Evolutionary conservation across 2,113 vertebrate genomes (phyloP), one percentile per base, ranked within the genome.

Genomic region (Columba livia): DNA sequence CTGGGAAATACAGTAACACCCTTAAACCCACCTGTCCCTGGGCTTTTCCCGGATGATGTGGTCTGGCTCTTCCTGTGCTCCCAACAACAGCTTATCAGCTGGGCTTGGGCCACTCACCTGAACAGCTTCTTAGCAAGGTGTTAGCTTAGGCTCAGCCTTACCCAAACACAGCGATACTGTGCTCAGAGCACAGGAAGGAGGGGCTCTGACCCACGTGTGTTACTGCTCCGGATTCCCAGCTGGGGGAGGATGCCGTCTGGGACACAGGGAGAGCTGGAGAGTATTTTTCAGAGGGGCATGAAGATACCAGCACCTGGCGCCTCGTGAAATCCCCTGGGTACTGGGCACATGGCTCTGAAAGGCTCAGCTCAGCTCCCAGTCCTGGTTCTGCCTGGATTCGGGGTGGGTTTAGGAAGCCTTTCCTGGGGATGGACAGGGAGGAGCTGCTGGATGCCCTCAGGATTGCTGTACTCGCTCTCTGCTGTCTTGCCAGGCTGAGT

Each of bases 401-500:
- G 50, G 50, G 7, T 50, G 67, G 53, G 47, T 70, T 85, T 77
- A 56, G 67, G 53, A 31, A 56, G 16, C 12, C 13, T n/a, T 31
- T 8, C 5, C 24, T 58, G 15, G 42, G 38, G 18, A 8, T 40
- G 32, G 25, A 6, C 21, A 29, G 65, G 88, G 72, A 78, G 40
- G 28, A 82, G 58, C 36, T 79, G 75, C 71, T 88, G 85, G 38
- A 61, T 10, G 38, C 31, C 38, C 40, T 65, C 32, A 4, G 1
- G n/a, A 6, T 11, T 12, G 28, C 50, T 90, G 19, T 83, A 34
- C 16, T 11, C 23, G 42, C 8, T 77, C 11, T 50, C 47, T 80
- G 18, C 70, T 85, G 10, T 70, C 29, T 54, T 64, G 24, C n/a
- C 85, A 99, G 99, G 91, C 91, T 1, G 97, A 98, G 62, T 96